These are phyloP conservation scores for Apodemia mormo DNA, from an alignment of 2,888 invertebrate species.

Conservation along the genomic window DNA sequence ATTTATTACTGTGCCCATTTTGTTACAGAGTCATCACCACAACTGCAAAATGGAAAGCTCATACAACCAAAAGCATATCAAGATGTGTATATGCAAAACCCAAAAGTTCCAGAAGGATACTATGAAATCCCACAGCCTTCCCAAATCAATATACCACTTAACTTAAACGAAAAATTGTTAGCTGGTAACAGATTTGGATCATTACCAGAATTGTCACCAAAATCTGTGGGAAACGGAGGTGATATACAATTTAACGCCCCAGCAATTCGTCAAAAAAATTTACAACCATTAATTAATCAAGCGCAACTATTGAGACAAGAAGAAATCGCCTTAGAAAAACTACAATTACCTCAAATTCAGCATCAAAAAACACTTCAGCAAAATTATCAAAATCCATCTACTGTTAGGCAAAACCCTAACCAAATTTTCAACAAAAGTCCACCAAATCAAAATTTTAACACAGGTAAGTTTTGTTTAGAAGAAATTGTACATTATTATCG, in stretches of 20 bases:
- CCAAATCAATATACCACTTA: not conserved
- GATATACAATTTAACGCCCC: conserved; percentile 23
- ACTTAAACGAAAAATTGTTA: not conserved
- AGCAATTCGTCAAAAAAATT: conserved; percentile 24
- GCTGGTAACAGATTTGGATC: not conserved
- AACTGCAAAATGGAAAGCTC: not conserved
- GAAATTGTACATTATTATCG: too few relatives aligned
- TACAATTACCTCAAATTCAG: not conserved
- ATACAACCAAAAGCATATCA: not conserved
- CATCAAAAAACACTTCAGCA: not conserved
- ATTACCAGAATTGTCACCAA: not conserved
- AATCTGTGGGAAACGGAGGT: not conserved
- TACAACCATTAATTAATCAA: conserved; percentile 20
- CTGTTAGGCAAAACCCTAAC: not conserved
- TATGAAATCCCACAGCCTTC: not conserved
- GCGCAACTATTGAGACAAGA: not conserved
- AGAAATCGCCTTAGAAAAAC: not conserved
- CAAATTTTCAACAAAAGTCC: not conserved
- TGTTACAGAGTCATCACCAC: not conserved
- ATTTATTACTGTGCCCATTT: not conserved
- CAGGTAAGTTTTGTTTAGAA: not conserved
- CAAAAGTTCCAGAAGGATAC: not conserved
- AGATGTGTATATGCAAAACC: not conserved
- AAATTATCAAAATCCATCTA: not conserved
- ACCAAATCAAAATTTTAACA: not conserved